Base-by-base conservation (phyloP, 2,113 vertebrate species). In the Pionites leucogaster region DNA sequence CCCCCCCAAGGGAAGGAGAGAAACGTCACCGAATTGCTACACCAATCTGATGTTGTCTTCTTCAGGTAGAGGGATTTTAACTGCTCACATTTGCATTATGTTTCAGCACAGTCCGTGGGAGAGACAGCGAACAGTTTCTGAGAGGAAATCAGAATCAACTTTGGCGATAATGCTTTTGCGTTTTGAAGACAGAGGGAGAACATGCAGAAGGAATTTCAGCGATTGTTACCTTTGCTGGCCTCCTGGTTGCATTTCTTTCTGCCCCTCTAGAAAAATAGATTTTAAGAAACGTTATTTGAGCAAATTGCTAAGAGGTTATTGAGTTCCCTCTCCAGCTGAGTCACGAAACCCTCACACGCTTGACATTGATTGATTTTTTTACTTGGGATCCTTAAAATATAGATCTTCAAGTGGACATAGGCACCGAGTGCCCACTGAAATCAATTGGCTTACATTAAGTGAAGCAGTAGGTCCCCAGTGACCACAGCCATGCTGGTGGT, bases 11-110 rank as follows among this genome's bases (percentile, higher is more conserved):
- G n/a, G 11, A 76, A 88, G 42, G 72, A 70, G 57, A 57, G 65
- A 50, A 94, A 96, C 85, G 91, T 97, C 96, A 97, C 87, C 3
- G 11, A 59, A 39, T 85, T 80, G 42, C 42, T 83, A 53, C 89
- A 93, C 94, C 92, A 93, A 95, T 95, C 95, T 95, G 65, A 46
- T 81, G 86, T 47, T 85, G 62, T 57, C 5, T 8, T 52, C 29
- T 75, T 90, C 81, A 88, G 16, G 53, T 70, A 71, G 52, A 59
- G 23, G 7, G 27, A 63, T 82, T 94, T 86, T 64, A 74, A 52
- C 44, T 83, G 31, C 52, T 92, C 11, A 9, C 28, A 59, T 95
- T 55, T 72, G 67, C 53, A 69, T 76, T 72, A 4, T 33, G 33
- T 71, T 90, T 78, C 53, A 75, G 25, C 13, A 47, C 71, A 41